These are phyloP conservation scores for Acanthiza pusilla DNA, from an alignment of 2,797 vertebrate species.

Conservation along the genomic window DNA sequence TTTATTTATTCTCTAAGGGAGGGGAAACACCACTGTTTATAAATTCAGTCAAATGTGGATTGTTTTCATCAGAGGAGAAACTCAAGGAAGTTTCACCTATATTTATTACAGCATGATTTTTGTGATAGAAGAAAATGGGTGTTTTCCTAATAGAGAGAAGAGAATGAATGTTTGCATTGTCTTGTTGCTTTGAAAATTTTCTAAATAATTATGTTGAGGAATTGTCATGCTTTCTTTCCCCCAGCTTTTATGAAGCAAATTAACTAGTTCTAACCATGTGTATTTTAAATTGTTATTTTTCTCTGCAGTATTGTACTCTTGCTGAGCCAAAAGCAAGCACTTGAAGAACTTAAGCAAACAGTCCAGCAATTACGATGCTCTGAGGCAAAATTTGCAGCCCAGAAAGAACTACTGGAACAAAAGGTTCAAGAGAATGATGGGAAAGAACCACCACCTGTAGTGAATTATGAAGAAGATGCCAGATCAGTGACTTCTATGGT, in stretches of 20 bases:
- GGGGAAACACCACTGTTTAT: neutral
- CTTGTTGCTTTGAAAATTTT: neutral
- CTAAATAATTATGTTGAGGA: neutral
- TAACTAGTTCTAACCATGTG: neutral
- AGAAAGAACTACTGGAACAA: conserved; percentile 87
- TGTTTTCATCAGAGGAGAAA: no score
- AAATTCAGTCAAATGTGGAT: neutral
- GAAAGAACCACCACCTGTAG: conserved; percentile 84
- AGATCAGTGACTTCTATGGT: conserved; percentile 93
- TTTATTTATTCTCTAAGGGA: neutral
- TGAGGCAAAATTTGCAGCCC: conserved; percentile 86
- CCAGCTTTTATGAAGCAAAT: neutral
- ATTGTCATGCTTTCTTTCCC: neutral
- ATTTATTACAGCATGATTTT: neutral
- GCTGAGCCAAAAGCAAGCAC: conserved; percentile 89
- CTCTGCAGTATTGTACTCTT: conserved; percentile 85
- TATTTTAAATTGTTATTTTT: conserved; percentile 29
- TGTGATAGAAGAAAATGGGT: neutral
- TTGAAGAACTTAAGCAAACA: conserved; percentile 90
- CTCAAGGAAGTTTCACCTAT: neutral
- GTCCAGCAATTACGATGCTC: conserved; percentile 89
- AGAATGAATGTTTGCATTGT: neutral
- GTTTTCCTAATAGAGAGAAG: neutral
- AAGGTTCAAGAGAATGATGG: conserved; percentile 89
- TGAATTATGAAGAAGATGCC: conserved; percentile 92